Evolutionary conservation across 2,888 invertebrate genomes (phyloP).

Genomic region (Operophtera brumata): DNA sequence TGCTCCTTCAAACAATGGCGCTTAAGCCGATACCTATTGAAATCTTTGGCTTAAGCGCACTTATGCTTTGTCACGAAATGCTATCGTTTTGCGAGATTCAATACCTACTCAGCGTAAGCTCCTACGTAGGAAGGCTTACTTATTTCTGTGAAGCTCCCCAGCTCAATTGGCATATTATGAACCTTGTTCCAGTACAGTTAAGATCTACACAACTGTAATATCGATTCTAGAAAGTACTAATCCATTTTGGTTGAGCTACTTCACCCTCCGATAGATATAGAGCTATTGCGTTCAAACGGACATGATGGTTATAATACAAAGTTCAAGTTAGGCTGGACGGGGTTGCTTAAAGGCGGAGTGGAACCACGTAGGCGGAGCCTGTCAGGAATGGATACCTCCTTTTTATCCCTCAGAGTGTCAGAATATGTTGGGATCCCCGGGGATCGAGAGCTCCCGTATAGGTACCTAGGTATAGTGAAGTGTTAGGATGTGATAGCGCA

Average conservation of each 20-base stretch:
- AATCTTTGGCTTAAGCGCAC: too few relatives aligned
- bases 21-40: too few relatives aligned
- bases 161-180: too few relatives aligned
- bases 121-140: too few relatives aligned
- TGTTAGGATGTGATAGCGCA: neutral
- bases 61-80: too few relatives aligned
- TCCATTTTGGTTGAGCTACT: conserved; percentile 8
- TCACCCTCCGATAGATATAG: conserved; percentile 1
- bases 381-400: conserved; percentile 7
- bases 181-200: neutral
- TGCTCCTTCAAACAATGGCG: too few relatives aligned
- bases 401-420: conserved; percentile 6
- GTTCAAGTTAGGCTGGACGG: conserved; percentile 22
- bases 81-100: too few relatives aligned
- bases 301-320: neutral
- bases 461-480: neutral
- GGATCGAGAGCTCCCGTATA: conserved; percentile 5
- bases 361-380: conserved; percentile 26
- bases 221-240: neutral
- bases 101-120: too few relatives aligned
- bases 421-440: conserved; percentile 7
- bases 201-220: too few relatives aligned
- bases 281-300: neutral
- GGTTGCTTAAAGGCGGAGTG: conserved; percentile 17
- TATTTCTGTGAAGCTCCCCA: too few relatives aligned